Evolutionary conservation across 2,888 invertebrate genomes (phyloP).

Genomic region (Orthosia cruda): DNA sequence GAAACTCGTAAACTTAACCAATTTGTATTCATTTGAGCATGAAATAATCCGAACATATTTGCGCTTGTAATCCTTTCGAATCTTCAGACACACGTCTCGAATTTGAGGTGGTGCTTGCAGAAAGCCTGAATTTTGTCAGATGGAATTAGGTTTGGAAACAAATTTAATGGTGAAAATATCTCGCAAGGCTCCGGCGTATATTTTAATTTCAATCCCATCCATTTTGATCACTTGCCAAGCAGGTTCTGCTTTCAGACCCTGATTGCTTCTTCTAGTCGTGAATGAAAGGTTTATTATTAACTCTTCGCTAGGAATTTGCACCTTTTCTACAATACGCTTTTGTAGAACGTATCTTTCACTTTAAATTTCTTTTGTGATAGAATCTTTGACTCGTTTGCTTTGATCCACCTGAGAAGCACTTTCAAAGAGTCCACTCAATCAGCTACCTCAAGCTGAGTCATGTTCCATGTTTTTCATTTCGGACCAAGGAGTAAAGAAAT

Average conservation of each 20-base stretch:
- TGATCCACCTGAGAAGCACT: constrained; percentile 14
- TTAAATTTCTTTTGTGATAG: constrained; percentile 11
- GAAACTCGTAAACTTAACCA: constrained; percentile 26
- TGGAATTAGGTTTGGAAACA: constrained; percentile 15
- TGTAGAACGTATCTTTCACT: constrained; percentile 15
- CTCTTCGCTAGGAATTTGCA: background rate
- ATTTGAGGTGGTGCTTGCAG: background rate
- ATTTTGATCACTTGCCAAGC: constrained; percentile 64
- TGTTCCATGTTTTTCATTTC: constrained; percentile 19
- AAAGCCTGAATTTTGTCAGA: constrained; percentile 4
- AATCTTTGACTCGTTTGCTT: constrained; percentile 17
- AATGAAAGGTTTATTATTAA: background rate
- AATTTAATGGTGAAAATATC: constrained; percentile 28
- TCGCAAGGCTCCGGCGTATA: constrained; percentile 6
- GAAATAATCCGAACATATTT: constrained; percentile 37
- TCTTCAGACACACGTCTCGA: background rate
- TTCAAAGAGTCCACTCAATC: constrained; percentile 27
- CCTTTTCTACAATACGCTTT: constrained; percentile 9
- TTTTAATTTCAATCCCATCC: constrained; percentile 55
- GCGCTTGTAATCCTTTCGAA: background rate
- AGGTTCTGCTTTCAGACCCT: constrained; percentile 44
- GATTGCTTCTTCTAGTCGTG: constrained; percentile 36
- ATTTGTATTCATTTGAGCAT: constrained; percentile 51
- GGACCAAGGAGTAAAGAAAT: constrained; percentile 5
- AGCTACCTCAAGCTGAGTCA: constrained; percentile 15